Conservation (phyloP, 2,888 invertebrate species). For the Hypolimnas misippus region DNA sequence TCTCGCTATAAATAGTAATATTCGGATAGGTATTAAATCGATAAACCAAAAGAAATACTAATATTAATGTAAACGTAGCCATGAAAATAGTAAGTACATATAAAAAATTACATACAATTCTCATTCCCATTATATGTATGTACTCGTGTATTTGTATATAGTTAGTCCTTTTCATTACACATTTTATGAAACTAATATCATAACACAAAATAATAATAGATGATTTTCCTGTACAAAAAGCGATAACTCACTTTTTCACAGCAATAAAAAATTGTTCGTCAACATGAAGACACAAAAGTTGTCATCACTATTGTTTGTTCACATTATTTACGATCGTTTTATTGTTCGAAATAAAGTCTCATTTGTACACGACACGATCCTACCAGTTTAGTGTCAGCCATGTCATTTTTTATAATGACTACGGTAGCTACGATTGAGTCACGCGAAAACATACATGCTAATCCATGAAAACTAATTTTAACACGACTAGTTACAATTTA, state of each 20-base stretch:
- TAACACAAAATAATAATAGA: conserved; percentile 7
- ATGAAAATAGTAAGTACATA: too few relatives aligned
- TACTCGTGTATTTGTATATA: too few relatives aligned
- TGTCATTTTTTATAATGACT: conserved; percentile 29
- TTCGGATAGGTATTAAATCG: too few relatives aligned
- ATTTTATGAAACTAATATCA: conserved; percentile 4
- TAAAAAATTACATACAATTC: too few relatives aligned
- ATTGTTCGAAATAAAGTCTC: conserved; percentile 38
- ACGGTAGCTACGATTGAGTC: conserved; percentile 25
- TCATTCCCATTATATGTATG: too few relatives aligned
- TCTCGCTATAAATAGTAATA: too few relatives aligned
- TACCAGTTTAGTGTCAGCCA: conserved; percentile 34
- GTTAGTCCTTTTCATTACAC: neutral
- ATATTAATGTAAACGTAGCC: too few relatives aligned
- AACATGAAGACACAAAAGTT: conserved; percentile 14
- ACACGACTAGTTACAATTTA: neutral
- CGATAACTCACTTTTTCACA: conserved; percentile 32
- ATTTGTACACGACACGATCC: conserved; percentile 38
- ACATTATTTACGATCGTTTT: conserved; percentile 40
- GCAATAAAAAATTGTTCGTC: conserved; percentile 29
- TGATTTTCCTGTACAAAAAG: conserved; percentile 24
- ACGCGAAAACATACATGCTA: conserved; percentile 21
- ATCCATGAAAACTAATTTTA: neutral
- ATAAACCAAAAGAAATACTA: too few relatives aligned
- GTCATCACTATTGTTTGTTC: conserved; percentile 37